Conservation (phyloP, 2,113 vertebrate genomes). For the Mystacornis crossleyi region DNA sequence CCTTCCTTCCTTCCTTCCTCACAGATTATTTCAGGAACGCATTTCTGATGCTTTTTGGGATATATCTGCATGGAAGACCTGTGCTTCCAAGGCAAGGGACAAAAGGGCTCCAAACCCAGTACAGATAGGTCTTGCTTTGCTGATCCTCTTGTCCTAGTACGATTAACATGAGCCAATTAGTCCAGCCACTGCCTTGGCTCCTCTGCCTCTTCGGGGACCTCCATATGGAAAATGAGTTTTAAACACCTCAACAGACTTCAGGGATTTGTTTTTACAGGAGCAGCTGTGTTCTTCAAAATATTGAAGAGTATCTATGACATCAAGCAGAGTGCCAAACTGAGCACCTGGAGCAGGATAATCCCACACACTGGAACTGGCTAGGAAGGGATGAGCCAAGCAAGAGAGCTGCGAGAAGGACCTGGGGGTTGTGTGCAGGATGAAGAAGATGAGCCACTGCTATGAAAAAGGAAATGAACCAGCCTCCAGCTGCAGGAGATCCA, state of each 20-base stretch:
- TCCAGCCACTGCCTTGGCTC: not conserved
- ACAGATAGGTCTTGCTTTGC: not conserved
- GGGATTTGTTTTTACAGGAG: not conserved
- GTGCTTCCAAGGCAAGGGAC: slow-evolving; percentile 4
- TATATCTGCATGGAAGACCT: not conserved
- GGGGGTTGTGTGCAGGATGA: not conserved
- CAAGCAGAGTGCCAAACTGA: not conserved
- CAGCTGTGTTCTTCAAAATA: not conserved
- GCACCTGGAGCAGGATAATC: slow-evolving; percentile 4
- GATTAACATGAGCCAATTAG: not conserved
- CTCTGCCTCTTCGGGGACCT: not conserved
- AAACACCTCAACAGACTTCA: not conserved
- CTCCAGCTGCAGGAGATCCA: not conserved
- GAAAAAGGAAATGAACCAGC: not conserved
- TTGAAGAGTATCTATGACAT: not conserved
- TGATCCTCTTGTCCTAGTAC: not conserved
- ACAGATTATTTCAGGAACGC: slow-evolving; percentile 60
- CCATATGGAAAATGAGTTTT: not conserved
- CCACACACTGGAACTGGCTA: not conserved
- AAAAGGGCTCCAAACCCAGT: not conserved
- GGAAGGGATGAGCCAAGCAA: not conserved
- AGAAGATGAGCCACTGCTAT: not conserved
- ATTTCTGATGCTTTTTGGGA: slow-evolving; percentile 7
- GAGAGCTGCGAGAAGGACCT: not conserved
- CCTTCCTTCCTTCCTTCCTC: not conserved